Evolutionary conservation across 2,797 vertebrate species (phyloP), one percentile per base, ranked within the genome.

Genomic region (Meda fulgida): DNA sequence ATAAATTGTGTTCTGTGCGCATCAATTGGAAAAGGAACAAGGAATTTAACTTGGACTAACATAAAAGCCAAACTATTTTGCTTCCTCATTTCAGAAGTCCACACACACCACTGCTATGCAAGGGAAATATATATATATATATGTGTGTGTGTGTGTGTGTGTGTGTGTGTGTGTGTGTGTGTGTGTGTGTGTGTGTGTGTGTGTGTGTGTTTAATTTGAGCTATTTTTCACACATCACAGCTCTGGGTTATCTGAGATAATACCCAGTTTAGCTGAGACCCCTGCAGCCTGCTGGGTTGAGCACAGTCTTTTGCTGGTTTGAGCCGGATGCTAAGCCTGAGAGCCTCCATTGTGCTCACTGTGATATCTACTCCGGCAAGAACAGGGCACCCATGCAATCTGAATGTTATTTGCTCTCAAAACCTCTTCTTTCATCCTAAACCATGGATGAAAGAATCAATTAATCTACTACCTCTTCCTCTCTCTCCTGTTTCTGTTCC

Each of bases 401-500:
- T 93, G 94, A 95, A 93, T 93, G 93, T 93, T 93, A 94, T 94
- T 95, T 92, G 89, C 92, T 93, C 92, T 92, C 92, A 92, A 92
- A 94, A 92, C 92, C 91, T 88, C 92, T 90, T 92, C 91, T 95
- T 93, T 95, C 92, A 93, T 93, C 92, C 92, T 91, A 94, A 93
- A 91, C 91, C 89, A 72, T 88, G 88, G 91, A 92, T 92, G 90
- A 95, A 95, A 94, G 92, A 95, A 95, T 94, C 92, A 94, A 93
- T 95, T 94, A 93, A 93, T 93, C 93, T 94, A 92, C 90, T 81
- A 48, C 90, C 91, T 91, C 92, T 91, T 89, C 7, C 89, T 89
- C 91, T 88, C 31, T 73, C 38, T 72, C 29, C 38, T 48, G 26
- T 36, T 66, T 51, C 29, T 0, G 3, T 11, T 43, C 11, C 14